Percentiles rank a stretch among this genome's conserved stretches.
phyloP scores from a whole-genome alignment of 2,888 invertebrate genomes.

The Caenorhabditis wallacei region DNA sequence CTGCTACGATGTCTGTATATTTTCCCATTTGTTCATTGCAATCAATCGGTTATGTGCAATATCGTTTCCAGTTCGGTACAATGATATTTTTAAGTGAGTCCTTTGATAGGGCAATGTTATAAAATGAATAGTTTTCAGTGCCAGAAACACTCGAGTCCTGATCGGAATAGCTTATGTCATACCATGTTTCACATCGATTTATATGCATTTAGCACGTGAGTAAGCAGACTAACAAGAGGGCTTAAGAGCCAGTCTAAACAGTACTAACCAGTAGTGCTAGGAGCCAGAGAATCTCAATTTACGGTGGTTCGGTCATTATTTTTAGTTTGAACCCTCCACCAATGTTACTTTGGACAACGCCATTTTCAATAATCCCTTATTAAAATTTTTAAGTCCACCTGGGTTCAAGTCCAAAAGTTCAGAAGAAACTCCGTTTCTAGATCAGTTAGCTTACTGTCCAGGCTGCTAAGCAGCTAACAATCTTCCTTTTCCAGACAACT shows the following conservation, averaged over 20 bases:
- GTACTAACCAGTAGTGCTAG: too few relatives aligned
- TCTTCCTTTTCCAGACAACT: constrained; percentile 38
- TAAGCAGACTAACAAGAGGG: constrained; percentile 7
- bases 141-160: constrained; percentile 43
- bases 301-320: too few relatives aligned
- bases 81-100: constrained; percentile 48
- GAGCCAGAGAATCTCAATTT: too few relatives aligned
- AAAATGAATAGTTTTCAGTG: constrained; percentile 40
- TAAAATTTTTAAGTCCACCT: too few relatives aligned
- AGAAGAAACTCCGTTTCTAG: too few relatives aligned
- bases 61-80: constrained; percentile 58
- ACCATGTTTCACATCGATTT: constrained; percentile 59
- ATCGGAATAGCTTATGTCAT: constrained; percentile 53
- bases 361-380: too few relatives aligned
- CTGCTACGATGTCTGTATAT: constrained; percentile 71
- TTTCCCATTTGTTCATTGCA: constrained; percentile 68
- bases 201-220: constrained; percentile 59
- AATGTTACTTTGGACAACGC: too few relatives aligned
- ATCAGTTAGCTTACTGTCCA: too few relatives aligned
- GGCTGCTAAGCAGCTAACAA: too few relatives aligned
- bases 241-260: constrained; percentile 6
- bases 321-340: too few relatives aligned
- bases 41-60: constrained; percentile 69
- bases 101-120: too few relatives aligned
- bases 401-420: too few relatives aligned